Conservation (phyloP, 2,113 vertebrate species). For the Heterotis niloticus region DNA sequence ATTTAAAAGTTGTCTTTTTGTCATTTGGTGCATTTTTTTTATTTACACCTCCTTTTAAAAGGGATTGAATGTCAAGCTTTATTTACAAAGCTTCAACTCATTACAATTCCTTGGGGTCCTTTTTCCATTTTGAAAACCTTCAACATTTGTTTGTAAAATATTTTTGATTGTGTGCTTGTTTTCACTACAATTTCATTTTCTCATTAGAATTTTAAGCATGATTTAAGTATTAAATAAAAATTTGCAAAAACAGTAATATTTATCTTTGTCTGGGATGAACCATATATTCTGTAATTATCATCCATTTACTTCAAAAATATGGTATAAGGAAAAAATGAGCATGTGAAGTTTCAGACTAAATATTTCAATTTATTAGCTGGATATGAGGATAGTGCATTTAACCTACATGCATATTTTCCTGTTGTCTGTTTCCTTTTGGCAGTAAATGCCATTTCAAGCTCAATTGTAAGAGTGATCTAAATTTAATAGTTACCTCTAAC, state of each 20-base stretch:
- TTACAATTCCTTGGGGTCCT: background rate
- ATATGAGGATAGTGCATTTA: background rate
- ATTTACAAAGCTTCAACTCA: background rate
- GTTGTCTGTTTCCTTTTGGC: background rate
- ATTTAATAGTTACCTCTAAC: background rate
- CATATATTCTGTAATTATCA: too few relatives aligned
- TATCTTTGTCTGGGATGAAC: too few relatives aligned
- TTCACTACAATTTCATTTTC: too few relatives aligned
- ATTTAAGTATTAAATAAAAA: too few relatives aligned
- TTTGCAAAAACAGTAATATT: too few relatives aligned
- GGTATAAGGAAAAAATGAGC: background rate
- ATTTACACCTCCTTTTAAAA: too few relatives aligned
- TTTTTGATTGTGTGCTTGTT: too few relatives aligned
- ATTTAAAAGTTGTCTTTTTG: too few relatives aligned
- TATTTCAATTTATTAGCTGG: conserved; percentile 12
- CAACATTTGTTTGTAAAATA: too few relatives aligned
- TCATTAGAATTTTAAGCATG: too few relatives aligned
- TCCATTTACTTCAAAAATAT: background rate
- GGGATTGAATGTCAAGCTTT: too few relatives aligned
- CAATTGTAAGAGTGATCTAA: background rate
- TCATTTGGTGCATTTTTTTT: too few relatives aligned
- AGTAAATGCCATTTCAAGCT: conserved; percentile 15
- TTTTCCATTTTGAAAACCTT: background rate
- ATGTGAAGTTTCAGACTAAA: background rate
- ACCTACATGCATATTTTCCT: background rate